A percentile compares a stretch with the other conserved stretches of the same genome.
Evolutionary conservation across 2,888 invertebrate genomes (phyloP).

Genomic region (Dichetophora obliterata): DNA sequence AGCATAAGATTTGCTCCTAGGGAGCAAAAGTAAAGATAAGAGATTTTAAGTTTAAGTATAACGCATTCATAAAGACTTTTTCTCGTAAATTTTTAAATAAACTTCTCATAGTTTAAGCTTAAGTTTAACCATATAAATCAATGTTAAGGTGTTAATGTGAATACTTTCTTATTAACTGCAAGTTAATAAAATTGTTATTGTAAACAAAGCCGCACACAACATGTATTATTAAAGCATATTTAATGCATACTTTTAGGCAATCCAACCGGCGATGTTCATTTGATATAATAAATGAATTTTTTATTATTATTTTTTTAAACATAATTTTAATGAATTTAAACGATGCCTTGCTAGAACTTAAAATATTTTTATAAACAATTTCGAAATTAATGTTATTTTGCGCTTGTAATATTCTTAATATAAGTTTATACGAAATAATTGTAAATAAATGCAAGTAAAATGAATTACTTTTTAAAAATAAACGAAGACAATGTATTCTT

Average conservation of each 20-base stretch:
- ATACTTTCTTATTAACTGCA: constrained; percentile 27
- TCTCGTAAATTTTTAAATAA: background rate
- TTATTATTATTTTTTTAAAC: background rate
- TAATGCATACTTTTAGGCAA: constrained; percentile 11
- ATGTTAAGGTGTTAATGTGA: background rate
- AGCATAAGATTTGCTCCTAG: constrained; percentile 12
- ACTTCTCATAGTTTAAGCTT: constrained; percentile 11
- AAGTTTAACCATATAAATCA: background rate
- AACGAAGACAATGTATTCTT: background rate
- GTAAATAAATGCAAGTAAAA: constrained; percentile 5
- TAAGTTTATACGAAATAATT: constrained; percentile 25
- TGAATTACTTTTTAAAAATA: background rate
- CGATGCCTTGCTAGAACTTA: background rate
- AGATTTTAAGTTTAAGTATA: background rate
- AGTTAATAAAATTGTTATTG: background rate
- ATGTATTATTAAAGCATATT: background rate
- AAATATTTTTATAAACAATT: constrained; percentile 2
- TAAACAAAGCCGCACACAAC: background rate
- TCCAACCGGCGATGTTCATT: constrained; percentile 22
- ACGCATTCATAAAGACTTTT: constrained; percentile 23
- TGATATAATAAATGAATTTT: background rate
- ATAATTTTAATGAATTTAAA: constrained; percentile 1
- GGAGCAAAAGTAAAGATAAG: background rate
- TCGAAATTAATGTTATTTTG: background rate
- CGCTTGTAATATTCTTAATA: background rate